These are phyloP conservation scores for Ficedula albicollis DNA, from an alignment of 2,797 vertebrate genomes.

Conservation along the genomic window DNA sequence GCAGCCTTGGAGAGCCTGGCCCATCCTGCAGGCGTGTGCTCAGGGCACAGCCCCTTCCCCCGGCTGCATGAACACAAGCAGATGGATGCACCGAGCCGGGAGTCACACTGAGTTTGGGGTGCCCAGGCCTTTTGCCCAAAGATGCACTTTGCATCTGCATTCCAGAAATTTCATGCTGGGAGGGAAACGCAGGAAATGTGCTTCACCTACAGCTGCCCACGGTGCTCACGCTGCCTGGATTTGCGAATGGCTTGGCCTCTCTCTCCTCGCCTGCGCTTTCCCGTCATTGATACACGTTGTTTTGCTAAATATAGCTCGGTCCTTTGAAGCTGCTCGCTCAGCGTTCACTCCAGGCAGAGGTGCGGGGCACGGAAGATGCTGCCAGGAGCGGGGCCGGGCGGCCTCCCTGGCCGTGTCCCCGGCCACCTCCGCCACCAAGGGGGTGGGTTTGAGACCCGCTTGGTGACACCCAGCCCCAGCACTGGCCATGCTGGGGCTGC, in stretches of 20 bases:
- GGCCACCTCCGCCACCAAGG: background rate
- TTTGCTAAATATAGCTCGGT: background rate
- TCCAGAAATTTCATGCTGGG: background rate
- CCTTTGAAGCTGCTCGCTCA: background rate
- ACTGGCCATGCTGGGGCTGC: accelerated
- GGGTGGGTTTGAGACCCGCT: too few relatives aligned
- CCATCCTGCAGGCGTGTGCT: too few relatives aligned
- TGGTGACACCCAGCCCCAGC: background rate
- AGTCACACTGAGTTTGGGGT: background rate
- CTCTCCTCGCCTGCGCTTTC: background rate
- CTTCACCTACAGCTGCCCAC: background rate
- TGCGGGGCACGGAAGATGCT: background rate
- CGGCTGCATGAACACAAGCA: accelerated
- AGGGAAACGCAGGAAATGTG: accelerated
- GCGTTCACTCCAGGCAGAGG: background rate
- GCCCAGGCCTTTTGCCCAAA: background rate
- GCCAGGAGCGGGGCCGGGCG: background rate
- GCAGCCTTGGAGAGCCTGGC: background rate
- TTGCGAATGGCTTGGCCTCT: background rate
- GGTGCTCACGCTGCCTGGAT: background rate
- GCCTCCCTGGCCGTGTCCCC: background rate
- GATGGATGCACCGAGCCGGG: accelerated
- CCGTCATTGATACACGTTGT: background rate
- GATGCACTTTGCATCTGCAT: background rate
- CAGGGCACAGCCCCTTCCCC: accelerated